Evolutionary conservation across 2,888 invertebrate genomes (phyloP), one percentile per base, ranked within the genome.

Genomic region (Pimpla rufipes): DNA sequence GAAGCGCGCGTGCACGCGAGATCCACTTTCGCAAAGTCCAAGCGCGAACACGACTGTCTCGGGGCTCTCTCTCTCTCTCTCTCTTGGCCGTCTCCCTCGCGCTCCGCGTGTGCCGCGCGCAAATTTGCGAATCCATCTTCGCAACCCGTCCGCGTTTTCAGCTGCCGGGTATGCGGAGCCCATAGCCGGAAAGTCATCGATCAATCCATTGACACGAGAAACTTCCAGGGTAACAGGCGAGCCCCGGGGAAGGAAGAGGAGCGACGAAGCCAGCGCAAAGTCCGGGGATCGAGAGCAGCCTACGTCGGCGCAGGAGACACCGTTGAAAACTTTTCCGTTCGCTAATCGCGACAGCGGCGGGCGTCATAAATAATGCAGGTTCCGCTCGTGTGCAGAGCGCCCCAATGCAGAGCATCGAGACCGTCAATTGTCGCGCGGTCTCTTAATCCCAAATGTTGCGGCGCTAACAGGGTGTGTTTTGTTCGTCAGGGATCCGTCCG

Each of bases 111-210:
- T 74, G 77, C 55, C 71, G 66, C 66, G 67, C 45, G 76, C 71
- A 82, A 82, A 82, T 82, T 82, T 82, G 78, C 74, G 74, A 82
- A 78, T 82, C 82, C 82, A 82, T 82, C 82, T 82, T 82, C 78
- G 78, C 78, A 78, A 82, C 78, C 78, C 78, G 78, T 74, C 78
- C 68, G 73, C 23, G 70, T 81, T 78, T 74, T 74, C 82, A 82
- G 77, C 82, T 82, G 82, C 66, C 29, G 55, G 77, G 29, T 81
- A 57, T 59, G 66, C 50, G 23, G 47, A 59, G 47, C 59, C 29
- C 35, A 23, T 52, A 68, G 59, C 40, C 40, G 35, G 52, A 68
- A 55, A 64, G 66, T 78, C 82, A 82, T 82, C 82, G 68, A 82
- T 81, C 81, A 81, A 77, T 73, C 73, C 77, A 81, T 81, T 81